Percentiles rank a stretch among this genome's conserved stretches.
Evolutionary conservation across 2,888 invertebrate species (phyloP).

Genomic region (Sphecodes monilicornis): DNA sequence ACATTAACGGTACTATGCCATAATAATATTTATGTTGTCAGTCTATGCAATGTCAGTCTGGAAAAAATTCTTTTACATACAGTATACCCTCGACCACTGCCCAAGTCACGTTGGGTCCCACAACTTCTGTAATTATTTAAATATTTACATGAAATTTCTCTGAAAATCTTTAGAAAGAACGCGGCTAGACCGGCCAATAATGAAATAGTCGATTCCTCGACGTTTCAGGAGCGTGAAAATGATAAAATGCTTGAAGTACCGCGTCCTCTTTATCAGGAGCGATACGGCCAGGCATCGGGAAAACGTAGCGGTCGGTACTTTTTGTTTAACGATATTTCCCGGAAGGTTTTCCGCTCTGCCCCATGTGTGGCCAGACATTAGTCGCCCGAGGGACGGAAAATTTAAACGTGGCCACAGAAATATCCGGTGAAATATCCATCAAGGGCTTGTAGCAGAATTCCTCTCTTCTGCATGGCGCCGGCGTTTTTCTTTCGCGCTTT

Average conservation of each 20-base stretch:
- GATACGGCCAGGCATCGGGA: background rate
- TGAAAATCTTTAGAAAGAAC: background rate
- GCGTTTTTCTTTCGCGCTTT: background rate
- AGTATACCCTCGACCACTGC: no score
- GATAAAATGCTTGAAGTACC: background rate
- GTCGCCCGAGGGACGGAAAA: constrained; percentile 26
- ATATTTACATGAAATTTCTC: no score
- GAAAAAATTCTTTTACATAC: no score
- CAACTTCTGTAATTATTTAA: no score
- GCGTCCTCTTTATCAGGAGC: background rate
- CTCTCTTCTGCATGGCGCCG: no score
- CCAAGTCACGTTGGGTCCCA: no score
- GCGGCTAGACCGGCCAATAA: background rate
- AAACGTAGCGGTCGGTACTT: background rate
- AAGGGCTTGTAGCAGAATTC: constrained; percentile 25
- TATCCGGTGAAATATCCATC: constrained; percentile 37
- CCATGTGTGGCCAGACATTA: constrained; percentile 20
- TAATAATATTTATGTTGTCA: no score
- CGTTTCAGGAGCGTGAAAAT: background rate
- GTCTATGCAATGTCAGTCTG: no score
- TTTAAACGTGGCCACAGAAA: constrained; percentile 37
- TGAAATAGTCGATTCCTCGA: background rate
- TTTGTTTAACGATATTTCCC: constrained; percentile 12
- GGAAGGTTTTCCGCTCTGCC: background rate
- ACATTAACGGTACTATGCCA: no score